These are phyloP conservation scores for Sebastes oblongus DNA, from an alignment of 2,797 vertebrate genomes.

Conservation along the genomic window DNA sequence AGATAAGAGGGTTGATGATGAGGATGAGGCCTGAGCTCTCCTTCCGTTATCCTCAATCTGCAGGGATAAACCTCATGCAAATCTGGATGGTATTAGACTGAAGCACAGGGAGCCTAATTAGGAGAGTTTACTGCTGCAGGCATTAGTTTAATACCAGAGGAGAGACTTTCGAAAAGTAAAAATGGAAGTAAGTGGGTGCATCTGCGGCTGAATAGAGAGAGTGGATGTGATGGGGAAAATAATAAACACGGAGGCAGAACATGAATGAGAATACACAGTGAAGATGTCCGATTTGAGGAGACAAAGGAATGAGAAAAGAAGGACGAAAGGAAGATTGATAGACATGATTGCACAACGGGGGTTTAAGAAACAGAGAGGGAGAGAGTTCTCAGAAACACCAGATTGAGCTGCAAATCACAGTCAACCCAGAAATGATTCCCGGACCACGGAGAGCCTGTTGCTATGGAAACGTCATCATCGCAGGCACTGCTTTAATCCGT, in stretches of 20 bases:
- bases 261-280: not conserved
- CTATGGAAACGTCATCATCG: constrained; percentile 85
- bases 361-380: constrained; percentile 36
- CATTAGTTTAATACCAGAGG: constrained; percentile 53
- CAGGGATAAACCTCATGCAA: constrained; percentile 67
- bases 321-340: constrained; percentile 34
- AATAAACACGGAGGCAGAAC: constrained; percentile 3
- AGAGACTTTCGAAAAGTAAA: constrained; percentile 50
- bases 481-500: constrained; percentile 80
- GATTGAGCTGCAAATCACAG: constrained; percentile 79
- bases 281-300: constrained; percentile 15
- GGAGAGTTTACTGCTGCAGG: constrained; percentile 53
- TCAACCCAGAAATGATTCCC: constrained; percentile 78
- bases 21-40: constrained; percentile 51
- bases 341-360: constrained; percentile 42
- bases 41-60: constrained; percentile 68
- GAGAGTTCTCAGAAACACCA: constrained; percentile 66
- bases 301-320: constrained; percentile 40
- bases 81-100: constrained; percentile 71
- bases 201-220: not conserved
- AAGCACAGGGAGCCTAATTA: constrained; percentile 66
- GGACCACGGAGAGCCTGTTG: constrained; percentile 81
- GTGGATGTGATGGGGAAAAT: constrained; percentile 22
- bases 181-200: constrained; percentile 27
- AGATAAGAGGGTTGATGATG: constrained; percentile 69